Evolutionary conservation across 2,888 invertebrate species (phyloP).

Genomic region (Acanthosepion lycidas): DNA sequence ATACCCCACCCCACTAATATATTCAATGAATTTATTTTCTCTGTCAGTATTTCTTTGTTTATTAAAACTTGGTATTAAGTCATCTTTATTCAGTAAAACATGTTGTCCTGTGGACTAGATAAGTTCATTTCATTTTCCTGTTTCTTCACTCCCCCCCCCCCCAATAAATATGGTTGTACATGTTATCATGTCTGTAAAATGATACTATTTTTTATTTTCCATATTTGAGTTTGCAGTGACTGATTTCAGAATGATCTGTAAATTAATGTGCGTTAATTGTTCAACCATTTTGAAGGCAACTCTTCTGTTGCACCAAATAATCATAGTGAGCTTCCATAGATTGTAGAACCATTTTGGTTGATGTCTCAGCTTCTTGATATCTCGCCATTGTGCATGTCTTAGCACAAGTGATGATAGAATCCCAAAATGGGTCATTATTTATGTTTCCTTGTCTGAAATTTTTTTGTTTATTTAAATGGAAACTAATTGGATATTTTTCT

Average conservation of each 20-base stretch:
- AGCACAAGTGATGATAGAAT: not conserved
- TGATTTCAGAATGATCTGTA: not conserved
- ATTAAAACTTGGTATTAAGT: not conserved
- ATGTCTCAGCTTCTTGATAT: too few species aligned
- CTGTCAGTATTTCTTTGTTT: not conserved
- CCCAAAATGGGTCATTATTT: not conserved
- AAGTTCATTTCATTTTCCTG: too few species aligned
- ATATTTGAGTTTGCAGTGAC: not conserved
- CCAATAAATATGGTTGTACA: not conserved
- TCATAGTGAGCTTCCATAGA: not conserved
- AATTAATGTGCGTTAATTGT: not conserved
- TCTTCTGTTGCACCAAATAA: not conserved
- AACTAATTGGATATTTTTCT: not conserved
- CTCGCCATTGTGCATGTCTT: too few species aligned
- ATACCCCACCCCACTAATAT: not conserved
- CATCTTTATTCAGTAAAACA: too few species aligned
- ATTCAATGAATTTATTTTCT: not conserved
- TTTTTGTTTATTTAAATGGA: not conserved
- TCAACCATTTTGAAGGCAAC: not conserved
- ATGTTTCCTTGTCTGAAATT: not conserved
- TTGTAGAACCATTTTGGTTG: too few species aligned
- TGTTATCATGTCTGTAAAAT: not conserved
- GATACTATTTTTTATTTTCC: not conserved
- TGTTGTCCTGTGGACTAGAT: too few species aligned
- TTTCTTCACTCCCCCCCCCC: too few species aligned